Evolutionary conservation across 2,888 invertebrate genomes (phyloP).

Genomic region (Rhopalosiphum nymphaeae): DNA sequence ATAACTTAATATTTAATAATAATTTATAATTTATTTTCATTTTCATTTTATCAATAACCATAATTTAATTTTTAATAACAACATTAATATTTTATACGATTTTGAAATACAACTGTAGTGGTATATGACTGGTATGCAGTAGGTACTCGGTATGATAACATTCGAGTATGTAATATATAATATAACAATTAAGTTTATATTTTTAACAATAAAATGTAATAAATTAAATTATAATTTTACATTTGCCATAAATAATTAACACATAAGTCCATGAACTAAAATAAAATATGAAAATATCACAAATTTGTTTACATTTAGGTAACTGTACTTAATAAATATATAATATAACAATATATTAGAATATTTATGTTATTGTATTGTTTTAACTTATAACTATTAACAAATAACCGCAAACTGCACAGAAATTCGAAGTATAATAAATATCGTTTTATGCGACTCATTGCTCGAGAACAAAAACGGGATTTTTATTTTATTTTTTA

Average conservation of each 20-base stretch:
- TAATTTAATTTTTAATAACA: not conserved
- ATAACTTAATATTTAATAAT: not conserved
- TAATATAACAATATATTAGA: not conserved
- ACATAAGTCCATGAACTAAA: not conserved
- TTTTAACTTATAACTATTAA: not conserved
- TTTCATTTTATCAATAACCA: not conserved
- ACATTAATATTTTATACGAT: not conserved
- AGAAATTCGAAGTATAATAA: not conserved
- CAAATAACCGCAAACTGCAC: not conserved
- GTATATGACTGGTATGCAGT: not conserved
- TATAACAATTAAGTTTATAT: not conserved
- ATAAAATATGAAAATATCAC: not conserved
- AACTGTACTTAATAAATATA: not conserved
- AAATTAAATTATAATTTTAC: not conserved
- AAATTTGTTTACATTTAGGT: not conserved
- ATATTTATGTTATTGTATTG: not conserved
- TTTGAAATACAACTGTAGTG: not conserved
- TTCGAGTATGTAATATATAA: not conserved
- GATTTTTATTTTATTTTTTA: not conserved
- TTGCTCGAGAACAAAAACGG: too few relatives aligned
- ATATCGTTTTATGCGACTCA: not conserved
- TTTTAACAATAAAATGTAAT: not conserved
- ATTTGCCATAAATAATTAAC: not conserved
- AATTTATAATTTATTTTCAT: not conserved
- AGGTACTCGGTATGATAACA: not conserved